Percentiles rank a stretch among this genome's conserved stretches.
Evolutionary conservation across 2,888 invertebrate species (phyloP).

Genomic region (Oegoconia quadripuncta): DNA sequence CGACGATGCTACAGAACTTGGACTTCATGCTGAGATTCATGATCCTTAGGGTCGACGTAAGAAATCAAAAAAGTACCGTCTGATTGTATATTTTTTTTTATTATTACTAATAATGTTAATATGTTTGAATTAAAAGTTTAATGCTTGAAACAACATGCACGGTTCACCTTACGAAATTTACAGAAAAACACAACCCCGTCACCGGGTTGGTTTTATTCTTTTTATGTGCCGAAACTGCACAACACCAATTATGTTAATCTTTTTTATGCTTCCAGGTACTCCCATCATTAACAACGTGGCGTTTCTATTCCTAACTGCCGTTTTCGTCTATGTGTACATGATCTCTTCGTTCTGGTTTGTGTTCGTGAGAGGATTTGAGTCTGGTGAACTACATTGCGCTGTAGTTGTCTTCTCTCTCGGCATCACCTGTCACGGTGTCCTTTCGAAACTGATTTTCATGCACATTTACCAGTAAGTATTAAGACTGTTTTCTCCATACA

Average conservation of each 20-base stretch:
- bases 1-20: slow-evolving; percentile 47
- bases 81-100: no score
- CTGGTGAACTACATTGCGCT: slow-evolving; percentile 25
- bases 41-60: slow-evolving; percentile 37
- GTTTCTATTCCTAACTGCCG: slow-evolving; percentile 2
- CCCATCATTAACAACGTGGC: background rate
- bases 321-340: slow-evolving; percentile 33
- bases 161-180: no score
- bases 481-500: no score
- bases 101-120: no score
- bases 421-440: slow-evolving; percentile 30
- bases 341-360: slow-evolving; percentile 37
- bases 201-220: no score
- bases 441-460: slow-evolving; percentile 19
- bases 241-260: no score
- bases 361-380: slow-evolving; percentile 25
- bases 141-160: no score
- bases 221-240: no score
- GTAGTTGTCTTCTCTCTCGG: slow-evolving; percentile 33
- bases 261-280: background rate
- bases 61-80: slow-evolving; percentile 36
- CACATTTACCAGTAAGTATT: background rate
- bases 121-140: no score
- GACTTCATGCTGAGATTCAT: slow-evolving; percentile 34
- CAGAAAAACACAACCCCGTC: no score